Base-by-base conservation (phyloP, 2,797 vertebrate species). In the Clarias platycephalus region DNA sequence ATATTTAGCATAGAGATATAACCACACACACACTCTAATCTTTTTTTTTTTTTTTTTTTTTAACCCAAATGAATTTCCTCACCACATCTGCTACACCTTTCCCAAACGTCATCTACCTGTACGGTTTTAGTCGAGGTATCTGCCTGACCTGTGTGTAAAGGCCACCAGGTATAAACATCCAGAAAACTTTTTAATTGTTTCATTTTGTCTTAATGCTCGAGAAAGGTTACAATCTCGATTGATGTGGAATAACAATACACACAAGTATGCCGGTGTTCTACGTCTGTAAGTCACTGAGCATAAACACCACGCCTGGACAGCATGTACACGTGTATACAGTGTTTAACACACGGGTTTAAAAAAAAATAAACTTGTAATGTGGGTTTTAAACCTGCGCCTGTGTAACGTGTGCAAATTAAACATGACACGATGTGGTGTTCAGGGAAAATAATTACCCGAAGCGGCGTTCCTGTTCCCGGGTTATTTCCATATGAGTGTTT, bases 261-360 rank as follows among this genome's bases (percentile, higher is more conserved):
- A 68, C 40, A 78, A 53, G 24, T 77, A 78, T 84, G 83, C 40
- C 44, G 80, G 64, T 44, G 6, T 62, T 84, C 83, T 40, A 57
- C 67, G 24, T 72, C 75, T 3, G 28, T 40, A 31, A 72, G 77
- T 84, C 68, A 9, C 34, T 4, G 16, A 55, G 2, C 13, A 62
- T 66, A 8, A 40, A 7, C 16, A 71, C 66, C 66, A 62, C n/a
- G 5, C 66, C 83, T 24, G 74, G 53, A 58, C 53, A 16, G 49
- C 20, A 0, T 22, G 8, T 16, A 60, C 12, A 53, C 12, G 5
- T 5, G 0, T 6, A 34, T 40, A 22, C 5, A 49, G 64, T 12
- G 2, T 62, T 24, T 8, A 66, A 20, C 24, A 24, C 9, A 20
- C 22, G 10, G 24, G 40, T 26, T 49, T 2, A 3, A 72, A 49